Conservation (phyloP, 2,797 vertebrate species). For the Basileuterus tristriatus region DNA sequence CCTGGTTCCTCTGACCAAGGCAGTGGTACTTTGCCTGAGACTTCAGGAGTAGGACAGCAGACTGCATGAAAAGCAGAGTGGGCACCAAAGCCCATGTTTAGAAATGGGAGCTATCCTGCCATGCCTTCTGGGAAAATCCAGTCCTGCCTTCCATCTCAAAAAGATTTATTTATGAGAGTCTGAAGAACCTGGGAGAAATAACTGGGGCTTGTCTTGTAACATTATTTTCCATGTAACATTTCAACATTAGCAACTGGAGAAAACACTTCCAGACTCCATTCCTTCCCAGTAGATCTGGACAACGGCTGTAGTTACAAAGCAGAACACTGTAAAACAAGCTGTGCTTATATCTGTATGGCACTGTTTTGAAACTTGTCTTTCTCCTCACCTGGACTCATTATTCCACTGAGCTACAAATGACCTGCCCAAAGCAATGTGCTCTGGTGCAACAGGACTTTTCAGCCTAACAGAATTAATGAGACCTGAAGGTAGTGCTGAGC, state of each 20-base stretch:
- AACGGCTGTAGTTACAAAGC: fast-evolving
- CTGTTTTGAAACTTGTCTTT: neutral
- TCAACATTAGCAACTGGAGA: neutral
- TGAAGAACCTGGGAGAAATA: neutral
- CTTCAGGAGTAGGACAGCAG: neutral
- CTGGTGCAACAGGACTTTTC: neutral
- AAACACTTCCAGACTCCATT: neutral
- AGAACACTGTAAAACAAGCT: neutral
- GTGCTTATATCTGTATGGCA: neutral
- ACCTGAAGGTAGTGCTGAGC: neutral
- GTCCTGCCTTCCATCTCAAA: neutral
- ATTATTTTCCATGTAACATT: neutral
- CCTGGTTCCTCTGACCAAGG: neutral
- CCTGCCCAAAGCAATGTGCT: neutral
- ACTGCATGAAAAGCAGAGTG: neutral
- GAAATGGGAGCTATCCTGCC: fast-evolving
- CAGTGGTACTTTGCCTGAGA: neutral
- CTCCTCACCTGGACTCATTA: neutral
- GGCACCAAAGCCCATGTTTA: neutral
- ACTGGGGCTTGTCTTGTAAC: neutral
- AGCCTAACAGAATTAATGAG: neutral
- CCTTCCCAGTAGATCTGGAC: neutral
- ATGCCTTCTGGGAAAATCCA: neutral
- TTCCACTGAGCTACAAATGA: neutral
- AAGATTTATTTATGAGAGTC: neutral